Evolutionary conservation across 2,113 vertebrate genomes (phyloP).

Genomic region (Carassius auratus): DNA sequence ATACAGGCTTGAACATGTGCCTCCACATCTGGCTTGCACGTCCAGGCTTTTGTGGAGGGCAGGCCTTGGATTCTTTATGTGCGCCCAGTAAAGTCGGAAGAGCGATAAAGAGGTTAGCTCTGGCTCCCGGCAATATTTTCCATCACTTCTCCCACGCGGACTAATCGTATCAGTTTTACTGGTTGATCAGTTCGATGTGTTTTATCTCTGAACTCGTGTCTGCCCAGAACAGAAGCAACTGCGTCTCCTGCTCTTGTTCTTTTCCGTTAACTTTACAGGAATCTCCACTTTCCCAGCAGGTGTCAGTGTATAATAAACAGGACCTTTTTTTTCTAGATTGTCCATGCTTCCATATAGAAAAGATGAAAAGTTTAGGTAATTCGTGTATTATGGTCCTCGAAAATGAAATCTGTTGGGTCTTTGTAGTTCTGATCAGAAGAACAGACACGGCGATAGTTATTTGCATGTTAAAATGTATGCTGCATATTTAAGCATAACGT

Average conservation of each 20-base stretch:
- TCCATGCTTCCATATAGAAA: neutral
- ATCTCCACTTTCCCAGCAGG: conserved; percentile 73
- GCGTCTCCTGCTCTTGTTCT: conserved; percentile 30
- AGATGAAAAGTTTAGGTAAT: neutral
- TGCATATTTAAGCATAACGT: no score
- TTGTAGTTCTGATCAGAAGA: neutral
- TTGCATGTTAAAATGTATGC: neutral
- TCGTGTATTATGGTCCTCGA: neutral
- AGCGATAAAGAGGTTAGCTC: neutral
- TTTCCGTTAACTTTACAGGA: conserved; percentile 52
- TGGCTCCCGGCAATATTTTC: neutral
- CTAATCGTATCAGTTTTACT: conserved; percentile 11
- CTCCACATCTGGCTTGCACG: conserved; percentile 49
- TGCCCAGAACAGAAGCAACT: conserved; percentile 2
- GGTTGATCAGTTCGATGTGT: conserved; percentile 5
- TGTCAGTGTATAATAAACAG: conserved; percentile 75
- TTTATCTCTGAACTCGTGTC: neutral
- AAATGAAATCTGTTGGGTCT: neutral
- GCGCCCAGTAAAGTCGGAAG: neutral
- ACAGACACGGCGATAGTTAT: neutral
- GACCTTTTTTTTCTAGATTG: neutral
- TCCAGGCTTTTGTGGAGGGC: conserved; percentile 24
- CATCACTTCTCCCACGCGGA: neutral
- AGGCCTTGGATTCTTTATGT: conserved; percentile 26
- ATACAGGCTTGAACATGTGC: conserved; percentile 55